Base-by-base conservation (phyloP, 35 echinoderm and acorn worm species). In the Acanthaster planci region DNA sequence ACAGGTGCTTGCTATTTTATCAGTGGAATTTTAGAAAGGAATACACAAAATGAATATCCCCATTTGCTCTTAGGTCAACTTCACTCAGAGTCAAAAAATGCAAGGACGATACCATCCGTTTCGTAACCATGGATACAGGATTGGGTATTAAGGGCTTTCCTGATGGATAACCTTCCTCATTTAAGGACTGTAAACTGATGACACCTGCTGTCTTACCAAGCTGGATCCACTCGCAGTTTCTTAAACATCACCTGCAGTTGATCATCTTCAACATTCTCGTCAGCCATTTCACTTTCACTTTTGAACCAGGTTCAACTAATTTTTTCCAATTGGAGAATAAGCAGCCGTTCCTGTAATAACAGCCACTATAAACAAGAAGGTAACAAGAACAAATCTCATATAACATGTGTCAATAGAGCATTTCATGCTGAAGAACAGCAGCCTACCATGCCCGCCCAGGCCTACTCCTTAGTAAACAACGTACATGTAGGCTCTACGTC, bases 201-300 rank as follows among this genome's bases (percentile, higher is more conserved):
- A 0, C 4, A 30, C 4, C 42, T 77, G 21, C 23, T 18, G 51
- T 30, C 81, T 60, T 12, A 57, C 81, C 81, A 83, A 19, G 53
- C 81, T 83, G 81, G 81, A 37, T 83, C 81, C 30, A 83, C 81
- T 58, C 81, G 53, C 16, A 83, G 54, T 5, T 83, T 83, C 53
- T 83, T 83, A 53, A 83, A 83, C 81, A 83, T 83, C 52, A 83
- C 53, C 54, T 83, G 81, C 21, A 83, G 81, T 21, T 30, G 32
- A 57, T 83, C 81, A 18, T 83, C 81, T 37, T 60, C 54, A 0
- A 21, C 54, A 14, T 47, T 47, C 26, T 80, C 51, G 5, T 83
- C 81, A 37, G 81, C 81, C 81, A 83, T 83, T 34, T 72, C 26
- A 47, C 4, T 47, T 47, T 72, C 64, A 27, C 10, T 31, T 26